Evolutionary conservation across 2,888 invertebrate genomes (phyloP), one percentile per base, ranked within the genome.

Genomic region (Cheilosia variabilis): DNA sequence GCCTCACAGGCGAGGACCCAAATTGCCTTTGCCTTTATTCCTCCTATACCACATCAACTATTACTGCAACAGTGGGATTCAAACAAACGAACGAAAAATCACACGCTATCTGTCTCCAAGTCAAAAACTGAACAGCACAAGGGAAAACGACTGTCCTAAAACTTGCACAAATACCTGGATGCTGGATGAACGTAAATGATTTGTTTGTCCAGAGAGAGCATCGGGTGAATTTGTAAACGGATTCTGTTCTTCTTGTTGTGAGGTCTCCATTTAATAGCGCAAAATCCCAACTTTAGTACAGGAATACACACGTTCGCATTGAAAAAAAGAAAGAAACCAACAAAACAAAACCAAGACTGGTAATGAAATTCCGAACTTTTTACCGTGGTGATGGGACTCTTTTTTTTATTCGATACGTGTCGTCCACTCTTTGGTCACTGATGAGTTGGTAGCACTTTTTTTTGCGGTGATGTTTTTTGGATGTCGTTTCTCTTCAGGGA

Each of bases 131-230:
- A 52, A 57, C n/a, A 41, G 31, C 10, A 80, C 66, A 63, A 71
- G 60, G 22, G 15, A 55, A 47, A 58, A 37, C 60, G 62, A 66
- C 41, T 78, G 78, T 78, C 78, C 78, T 63, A 41, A 43, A 62
- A 66, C 60, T 72, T 77, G 43, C 41, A 37, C 78, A 80, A 73
- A 78, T 72, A 77, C 82, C 82, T 83, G 82, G 82, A 78, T 82
- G 66, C 82, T 83, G 82, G 82, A 78, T 78, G 66, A 55, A 83
- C 82, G 62, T 78, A 78, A 83, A 83, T 83, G 82, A 83, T 83
- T 83, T 83, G 82, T 83, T 83, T 83, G 72, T 52, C 78, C 78
- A 34, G 65, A 50, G 66, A 66, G 82, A 73, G 82, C 66, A 78
- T 57, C 60, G 72, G 71, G 62, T 83, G 82, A 83, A 83, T 83